phyloP scores from a whole-genome alignment of 2,113 vertebrate genomes.

The Tetrao urogallus region DNA sequence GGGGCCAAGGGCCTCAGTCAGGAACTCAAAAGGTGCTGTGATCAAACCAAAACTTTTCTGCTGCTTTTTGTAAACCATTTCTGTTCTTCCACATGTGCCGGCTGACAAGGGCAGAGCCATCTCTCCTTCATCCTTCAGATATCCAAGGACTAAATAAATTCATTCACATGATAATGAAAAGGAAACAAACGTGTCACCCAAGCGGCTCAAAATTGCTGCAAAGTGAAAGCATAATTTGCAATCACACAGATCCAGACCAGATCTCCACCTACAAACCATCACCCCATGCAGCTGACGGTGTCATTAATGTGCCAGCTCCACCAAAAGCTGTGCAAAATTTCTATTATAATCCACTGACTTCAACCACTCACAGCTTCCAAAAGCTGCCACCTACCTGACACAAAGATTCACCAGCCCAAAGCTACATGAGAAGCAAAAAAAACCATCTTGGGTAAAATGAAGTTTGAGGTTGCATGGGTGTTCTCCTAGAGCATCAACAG shows the following conservation, averaged over 20 bases:
- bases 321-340: constrained; percentile 19
- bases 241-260: background rate
- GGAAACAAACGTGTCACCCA: constrained; percentile 5
- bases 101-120: background rate
- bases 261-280: constrained; percentile 33
- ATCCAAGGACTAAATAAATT: constrained; percentile 4
- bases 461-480: background rate
- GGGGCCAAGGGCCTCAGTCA: background rate
- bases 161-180: constrained; percentile 9
- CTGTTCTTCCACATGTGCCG: background rate
- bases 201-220: constrained; percentile 20
- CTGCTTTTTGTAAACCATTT: background rate
- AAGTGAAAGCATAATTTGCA: constrained; percentile 32
- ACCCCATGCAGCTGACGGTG: constrained; percentile 17
- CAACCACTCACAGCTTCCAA: background rate
- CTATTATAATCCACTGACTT: constrained; percentile 34
- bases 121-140: background rate
- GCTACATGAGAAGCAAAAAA: background rate
- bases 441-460: background rate
- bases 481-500: background rate
- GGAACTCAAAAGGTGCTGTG: background rate
- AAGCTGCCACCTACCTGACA: constrained; percentile 3
- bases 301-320: constrained; percentile 17
- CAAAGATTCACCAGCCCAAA: background rate
- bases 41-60: background rate